Evolutionary conservation across 1,140 invertebrate genomes (phyloP).

Genomic region (Ceratitis capitata): DNA sequence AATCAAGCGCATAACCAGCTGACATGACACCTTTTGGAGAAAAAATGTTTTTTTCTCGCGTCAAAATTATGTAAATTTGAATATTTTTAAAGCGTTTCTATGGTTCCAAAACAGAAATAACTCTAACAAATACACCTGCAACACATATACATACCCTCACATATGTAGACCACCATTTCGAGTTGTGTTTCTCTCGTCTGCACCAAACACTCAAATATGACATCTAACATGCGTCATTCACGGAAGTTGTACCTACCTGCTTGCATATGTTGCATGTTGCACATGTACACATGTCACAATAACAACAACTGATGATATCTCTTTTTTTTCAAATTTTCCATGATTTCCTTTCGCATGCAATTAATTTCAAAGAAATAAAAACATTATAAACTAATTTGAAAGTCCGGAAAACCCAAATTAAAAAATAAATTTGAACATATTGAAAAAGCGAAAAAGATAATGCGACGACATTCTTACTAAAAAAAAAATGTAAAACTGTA

Average conservation of each 20-base stretch:
- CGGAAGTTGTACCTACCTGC: not conserved
- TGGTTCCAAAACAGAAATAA: not conserved
- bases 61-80: too few relatives aligned
- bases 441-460: constrained; percentile 3
- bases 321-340: not conserved
- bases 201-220: not conserved
- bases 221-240: not conserved
- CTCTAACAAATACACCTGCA: not conserved
- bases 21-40: not conserved
- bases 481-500: not conserved
- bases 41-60: not conserved
- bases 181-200: not conserved
- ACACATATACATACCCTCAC: not conserved
- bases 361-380: not conserved
- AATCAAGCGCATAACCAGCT: not conserved
- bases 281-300: not conserved
- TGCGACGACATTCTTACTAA: not conserved
- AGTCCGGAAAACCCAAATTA: not conserved
- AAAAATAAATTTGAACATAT: not conserved
- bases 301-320: not conserved
- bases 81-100: too few relatives aligned
- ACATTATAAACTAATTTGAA: not conserved
- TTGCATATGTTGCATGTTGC: constrained; percentile 7
- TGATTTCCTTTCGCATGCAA: not conserved
- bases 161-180: not conserved